Evolutionary conservation across 2,888 invertebrate genomes (phyloP), one percentile per base, ranked within the genome.

Genomic region (Orgyia antiqua): DNA sequence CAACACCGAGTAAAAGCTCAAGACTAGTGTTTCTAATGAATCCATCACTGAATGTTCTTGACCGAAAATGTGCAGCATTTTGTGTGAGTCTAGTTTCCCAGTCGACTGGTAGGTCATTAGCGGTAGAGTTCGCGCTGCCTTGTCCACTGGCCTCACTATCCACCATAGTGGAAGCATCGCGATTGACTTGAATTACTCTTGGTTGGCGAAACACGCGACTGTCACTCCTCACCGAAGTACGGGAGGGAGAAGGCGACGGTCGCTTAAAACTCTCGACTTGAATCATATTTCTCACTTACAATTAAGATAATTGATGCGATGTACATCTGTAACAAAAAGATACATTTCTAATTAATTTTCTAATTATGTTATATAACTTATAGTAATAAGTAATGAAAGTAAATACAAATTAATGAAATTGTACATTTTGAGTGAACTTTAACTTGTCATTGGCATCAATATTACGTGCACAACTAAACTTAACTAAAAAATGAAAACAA

Each of bases 161-260:
- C 56, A 86, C 76, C 87, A 87, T 87, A 19, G 87, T 87, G 39
- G 86, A 67, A 7, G 82, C 87, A 53, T 87, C 87, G 13, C 87
- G 75, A 54, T 87, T 87, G 34, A 87, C 87, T 27, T 76, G 78
- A 44, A 87, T 87, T 36, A 87, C 82, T 20, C 86, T 78, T 17
- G 87, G 87, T 47, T 83, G 83, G 27, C 87, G 75, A 35, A 73
- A 70, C 30, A 73, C 71, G 23, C 79, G 68, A 41, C 79, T 82
- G 45, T 84, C 83, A 32, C 82, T 86, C 15, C 86, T 74, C 37
- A 84, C 75, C 11, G 84, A 82, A 42, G 77, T 82, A 27, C 86
- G 72, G 6, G 84, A 80, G 8, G 87, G 83, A 13, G 86, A 87
- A 10, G 87, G 87, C 24, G 87, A 87, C n/a, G 86, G 71, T 19